Evolutionary conservation across 2,888 invertebrate species (phyloP).

Genomic region (Sepiola atlantica): DNA sequence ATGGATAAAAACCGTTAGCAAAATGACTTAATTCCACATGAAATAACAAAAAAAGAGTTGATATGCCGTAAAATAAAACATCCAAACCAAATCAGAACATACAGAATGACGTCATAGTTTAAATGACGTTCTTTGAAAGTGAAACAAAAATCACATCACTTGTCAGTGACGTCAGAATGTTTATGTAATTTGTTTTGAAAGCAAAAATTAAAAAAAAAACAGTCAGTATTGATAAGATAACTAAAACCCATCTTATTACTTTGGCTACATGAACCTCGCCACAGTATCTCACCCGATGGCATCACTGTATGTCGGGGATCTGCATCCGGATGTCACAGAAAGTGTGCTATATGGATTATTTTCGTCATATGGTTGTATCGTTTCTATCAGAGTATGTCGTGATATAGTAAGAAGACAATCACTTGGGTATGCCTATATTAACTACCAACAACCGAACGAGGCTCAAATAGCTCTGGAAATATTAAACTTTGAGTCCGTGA

Average conservation of each 20-base stretch:
- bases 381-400: slow-evolving; percentile 97
- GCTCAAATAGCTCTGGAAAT: slow-evolving; percentile 98
- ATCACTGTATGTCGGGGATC: slow-evolving; percentile 97
- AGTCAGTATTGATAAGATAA: slow-evolving; percentile 32
- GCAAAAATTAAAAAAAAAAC: not conserved
- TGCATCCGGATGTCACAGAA: slow-evolving; percentile 97
- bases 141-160: not conserved
- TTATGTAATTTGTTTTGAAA: slow-evolving; percentile 18
- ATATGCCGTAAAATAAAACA: too few relatives aligned
- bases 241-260: not conserved
- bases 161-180: not conserved
- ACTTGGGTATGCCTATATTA: slow-evolving; percentile 98
- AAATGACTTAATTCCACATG: too few relatives aligned
- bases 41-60: too few relatives aligned
- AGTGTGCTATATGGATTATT: slow-evolving; percentile 99
- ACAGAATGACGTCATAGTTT: not conserved
- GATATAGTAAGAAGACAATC: slow-evolving; percentile 97
- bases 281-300: slow-evolving; percentile 77
- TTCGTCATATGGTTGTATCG: slow-evolving; percentile 96
- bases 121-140: not conserved
- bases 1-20: too few relatives aligned
- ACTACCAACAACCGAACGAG: slow-evolving; percentile 98
- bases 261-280: slow-evolving; percentile 50
- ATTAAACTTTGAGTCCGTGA: slow-evolving; percentile 98
- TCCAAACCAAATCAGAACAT: too few relatives aligned